Base-by-base conservation (phyloP, 2,113 vertebrate genomes). In the Crocuta crocuta region DNA sequence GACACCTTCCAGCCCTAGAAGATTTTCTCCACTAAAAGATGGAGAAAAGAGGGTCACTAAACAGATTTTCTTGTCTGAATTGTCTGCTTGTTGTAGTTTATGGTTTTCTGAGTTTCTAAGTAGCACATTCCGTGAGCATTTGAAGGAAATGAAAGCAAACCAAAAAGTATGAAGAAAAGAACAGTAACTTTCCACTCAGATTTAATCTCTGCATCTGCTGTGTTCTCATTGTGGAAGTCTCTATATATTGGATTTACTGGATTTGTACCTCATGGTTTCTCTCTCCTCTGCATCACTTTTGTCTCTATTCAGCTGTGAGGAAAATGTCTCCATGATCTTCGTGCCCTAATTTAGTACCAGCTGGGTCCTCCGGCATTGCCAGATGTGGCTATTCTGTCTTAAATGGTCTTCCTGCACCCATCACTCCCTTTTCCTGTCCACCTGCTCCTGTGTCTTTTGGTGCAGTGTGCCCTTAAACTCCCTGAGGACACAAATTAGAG, bases 81-180 rank as follows among this genome's bases (percentile, higher is more conserved):
- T 68, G 45, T 61, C 39, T 87, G 80, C 35, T 55, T 91, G 81
- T 83, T 65, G 63, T 74, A 65, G 83, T 84, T 53, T 45, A 68
- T 65, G 21, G 45, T 89, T 89, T 94, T 65, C 50, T 92, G 53
- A 73, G 33, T 89, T 83, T 94, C 28, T 79, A 89, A 92, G 73
- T 73, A 43, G 33, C 53, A 83, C 45, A 43, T 92, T 89, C 50
- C 68, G 26, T 48, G 66, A 90, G 80, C 79, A 84, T 61, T 39
- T 21, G 13, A 94, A 94, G 73, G 71, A 63, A 48, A 92, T 31
- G 31, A 79, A 24, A 63, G 39, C 81, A 89, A 91, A 93, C 71
- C 33, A 92, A 70, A 89, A 89, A 86, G 50, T 71, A 78, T 55
- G 70, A 84, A 68, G 71, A 92, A 94, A 97, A 96, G 87, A 83